Evolutionary conservation across 2,797 vertebrate genomes (phyloP).

Genomic region (Clangula hyemalis): DNA sequence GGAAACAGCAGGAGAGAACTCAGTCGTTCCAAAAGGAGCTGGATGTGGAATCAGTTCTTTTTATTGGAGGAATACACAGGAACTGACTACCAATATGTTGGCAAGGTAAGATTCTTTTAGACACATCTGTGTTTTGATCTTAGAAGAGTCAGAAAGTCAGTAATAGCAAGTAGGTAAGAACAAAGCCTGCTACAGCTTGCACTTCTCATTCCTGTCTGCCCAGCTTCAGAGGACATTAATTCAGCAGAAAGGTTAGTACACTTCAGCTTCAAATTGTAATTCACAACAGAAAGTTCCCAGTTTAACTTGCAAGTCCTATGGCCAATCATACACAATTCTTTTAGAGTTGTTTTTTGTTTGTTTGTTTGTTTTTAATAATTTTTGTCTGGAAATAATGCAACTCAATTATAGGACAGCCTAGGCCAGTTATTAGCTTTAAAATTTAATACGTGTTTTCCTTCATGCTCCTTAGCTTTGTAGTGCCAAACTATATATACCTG

Average conservation of each 20-base stretch:
- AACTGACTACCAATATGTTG: conserved; percentile 91
- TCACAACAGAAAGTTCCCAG: background rate
- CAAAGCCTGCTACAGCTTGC: background rate
- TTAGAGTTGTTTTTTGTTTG: conserved; percentile 40
- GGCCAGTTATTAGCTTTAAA: background rate
- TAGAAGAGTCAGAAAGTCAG: conserved; percentile 28
- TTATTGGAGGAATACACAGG: conserved; percentile 95
- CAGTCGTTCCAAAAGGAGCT: conserved; percentile 91
- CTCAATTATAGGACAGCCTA: conserved; percentile 17
- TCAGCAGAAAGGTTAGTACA: background rate
- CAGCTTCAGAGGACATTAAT: conserved; percentile 5
- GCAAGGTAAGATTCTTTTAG: conserved; percentile 85
- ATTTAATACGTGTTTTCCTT: background rate
- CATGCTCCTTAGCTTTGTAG: background rate
- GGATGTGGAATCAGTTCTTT: conserved; percentile 99
- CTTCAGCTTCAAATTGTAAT: conserved; percentile 36
- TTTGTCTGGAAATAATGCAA: conserved; percentile 30
- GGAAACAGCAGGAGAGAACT: conserved; percentile 82
- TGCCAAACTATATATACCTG: background rate
- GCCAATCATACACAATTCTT: background rate
- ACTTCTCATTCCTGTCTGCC: conserved; percentile 13
- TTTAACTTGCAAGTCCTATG: conserved; percentile 29
- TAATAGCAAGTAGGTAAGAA: background rate
- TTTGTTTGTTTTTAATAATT: background rate
- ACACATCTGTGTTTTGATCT: background rate